A percentile compares a stretch with the other conserved stretches of the same genome.
These are phyloP conservation scores for Pristionchus maxplancki DNA, from an alignment of 2,888 invertebrate species.

Conservation along the genomic window DNA sequence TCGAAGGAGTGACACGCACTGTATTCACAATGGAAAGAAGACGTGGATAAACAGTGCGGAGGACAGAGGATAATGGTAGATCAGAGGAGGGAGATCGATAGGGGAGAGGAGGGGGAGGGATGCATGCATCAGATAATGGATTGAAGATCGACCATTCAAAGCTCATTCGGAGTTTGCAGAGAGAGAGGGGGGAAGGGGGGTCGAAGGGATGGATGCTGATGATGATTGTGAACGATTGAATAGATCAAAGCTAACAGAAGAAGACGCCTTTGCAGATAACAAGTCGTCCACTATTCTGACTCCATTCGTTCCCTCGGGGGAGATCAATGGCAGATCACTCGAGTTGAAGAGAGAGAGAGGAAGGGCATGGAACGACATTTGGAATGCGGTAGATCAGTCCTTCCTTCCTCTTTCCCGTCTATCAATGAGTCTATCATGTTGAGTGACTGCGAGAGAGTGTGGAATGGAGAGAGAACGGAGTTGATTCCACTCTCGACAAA, in stretches of 20 bases:
- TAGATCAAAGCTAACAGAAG: not conserved
- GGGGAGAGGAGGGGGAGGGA: constrained; percentile 1
- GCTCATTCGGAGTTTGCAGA: not conserved
- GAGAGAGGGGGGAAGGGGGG: not conserved
- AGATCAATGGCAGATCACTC: not conserved
- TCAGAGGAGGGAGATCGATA: constrained; percentile 13
- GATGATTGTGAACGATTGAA: not conserved
- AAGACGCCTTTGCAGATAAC: not conserved
- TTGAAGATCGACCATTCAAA: not conserved
- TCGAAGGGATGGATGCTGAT: not conserved
- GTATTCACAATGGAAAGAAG: constrained; percentile 39
- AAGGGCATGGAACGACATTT: not conserved
- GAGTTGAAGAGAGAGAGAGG: not conserved
- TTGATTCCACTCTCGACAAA: constrained; percentile 31
- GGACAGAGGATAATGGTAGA: constrained; percentile 30
- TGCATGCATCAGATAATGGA: not conserved
- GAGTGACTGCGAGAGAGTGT: not conserved
- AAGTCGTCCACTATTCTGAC: not conserved
- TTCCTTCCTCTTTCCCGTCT: not conserved
- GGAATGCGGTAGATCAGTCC: not conserved
- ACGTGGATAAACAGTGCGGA: constrained; percentile 24
- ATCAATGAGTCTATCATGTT: not conserved
- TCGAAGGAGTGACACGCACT: not conserved
- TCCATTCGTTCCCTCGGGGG: not conserved
- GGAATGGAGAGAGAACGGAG: not conserved